Evolutionary conservation across 2,113 vertebrate genomes (phyloP), one percentile per base, ranked within the genome.

Genomic region (Cyanistes caeruleus): DNA sequence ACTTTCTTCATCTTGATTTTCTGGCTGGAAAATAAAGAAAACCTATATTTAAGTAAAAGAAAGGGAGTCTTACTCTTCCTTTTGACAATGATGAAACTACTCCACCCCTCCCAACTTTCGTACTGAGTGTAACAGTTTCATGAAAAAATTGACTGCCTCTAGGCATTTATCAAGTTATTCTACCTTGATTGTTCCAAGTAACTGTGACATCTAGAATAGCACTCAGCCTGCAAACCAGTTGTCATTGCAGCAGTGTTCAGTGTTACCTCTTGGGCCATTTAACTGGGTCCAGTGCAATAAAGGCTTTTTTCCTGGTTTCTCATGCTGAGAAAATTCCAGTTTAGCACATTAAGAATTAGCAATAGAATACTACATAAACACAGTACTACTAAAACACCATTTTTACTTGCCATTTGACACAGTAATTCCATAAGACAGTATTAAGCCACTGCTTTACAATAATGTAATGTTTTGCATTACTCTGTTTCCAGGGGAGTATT

Each of bases 1-100:
- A 90, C 84, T 94, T 64, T 98, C 98, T 67, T 98, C 98, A 83
- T 97, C 97, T 97, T 97, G 98, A 96, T 96, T 98, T 84, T 99
- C 99, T 87, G 97, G 96, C 99, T 99, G 93, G 90, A 98, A 98
- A 97, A 97, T 33, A 97, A 75, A 87, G 3, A 96, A 81, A 49
- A 94, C 75, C 89, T 78, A 41, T 63, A 92, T 63, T 84, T 92
- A 74, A 95, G 55, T 84, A 49, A 97, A 95, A 96, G 55, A 67
- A 69, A 79, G 10, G 74, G 10, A 56, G 5, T 33, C 19, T 43
- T 51, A 79, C 20, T 84, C 37, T 52, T 64, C 65, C 15, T 83
- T 88, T 75, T 86, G 82, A 90, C 74, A 73, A 52, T 75, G 49
- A 79, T 69, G 22, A 65, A 82, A 73, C 60, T 4, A 44, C 17